Percentiles rank a stretch among this genome's conserved stretches.
phyloP scores from a whole-genome alignment of 1,140 invertebrate genomes.

The Drosophila funebris region DNA sequence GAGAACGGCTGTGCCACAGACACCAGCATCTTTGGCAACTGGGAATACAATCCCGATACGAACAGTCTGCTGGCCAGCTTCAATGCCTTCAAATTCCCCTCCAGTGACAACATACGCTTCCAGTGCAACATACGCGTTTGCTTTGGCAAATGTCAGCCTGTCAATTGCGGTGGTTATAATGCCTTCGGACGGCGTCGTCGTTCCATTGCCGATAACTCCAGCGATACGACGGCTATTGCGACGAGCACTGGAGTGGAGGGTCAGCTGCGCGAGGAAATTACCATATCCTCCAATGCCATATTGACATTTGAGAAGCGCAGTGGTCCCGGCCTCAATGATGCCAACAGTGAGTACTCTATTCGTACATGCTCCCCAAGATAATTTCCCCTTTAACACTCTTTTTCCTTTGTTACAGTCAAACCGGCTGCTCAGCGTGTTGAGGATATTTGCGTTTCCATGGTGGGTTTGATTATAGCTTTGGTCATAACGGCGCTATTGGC shows the following conservation, averaged over 20 bases:
- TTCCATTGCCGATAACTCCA: conserved; percentile 85
- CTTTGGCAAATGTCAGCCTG: conserved; percentile 97
- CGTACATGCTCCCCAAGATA: too few relatives aligned
- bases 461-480: conserved; percentile 95
- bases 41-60: conserved; percentile 93
- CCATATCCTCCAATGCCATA: conserved; percentile 95
- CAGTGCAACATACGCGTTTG: conserved; percentile 98
- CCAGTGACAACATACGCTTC: conserved; percentile 96
- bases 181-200: conserved; percentile 93
- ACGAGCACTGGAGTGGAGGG: conserved; percentile 87
- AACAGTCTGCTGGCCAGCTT: conserved; percentile 93
- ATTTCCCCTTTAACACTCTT: neutral
- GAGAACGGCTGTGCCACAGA: conserved; percentile 97
- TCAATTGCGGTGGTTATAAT: conserved; percentile 95
- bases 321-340: conserved; percentile 86
- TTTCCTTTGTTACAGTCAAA: conserved; percentile 72
- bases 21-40: conserved; percentile 95
- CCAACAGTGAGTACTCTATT: conserved; percentile 86
- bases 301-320: conserved; percentile 94
- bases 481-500: conserved; percentile 95
- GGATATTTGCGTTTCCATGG: conserved; percentile 96
- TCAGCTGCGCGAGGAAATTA: conserved; percentile 95
- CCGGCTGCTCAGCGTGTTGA: conserved; percentile 88
- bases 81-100: conserved; percentile 98
- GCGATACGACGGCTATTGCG: conserved; percentile 85